Base-by-base conservation (phyloP, 2,113 vertebrate species). In the Forbesichthys agassizii region DNA sequence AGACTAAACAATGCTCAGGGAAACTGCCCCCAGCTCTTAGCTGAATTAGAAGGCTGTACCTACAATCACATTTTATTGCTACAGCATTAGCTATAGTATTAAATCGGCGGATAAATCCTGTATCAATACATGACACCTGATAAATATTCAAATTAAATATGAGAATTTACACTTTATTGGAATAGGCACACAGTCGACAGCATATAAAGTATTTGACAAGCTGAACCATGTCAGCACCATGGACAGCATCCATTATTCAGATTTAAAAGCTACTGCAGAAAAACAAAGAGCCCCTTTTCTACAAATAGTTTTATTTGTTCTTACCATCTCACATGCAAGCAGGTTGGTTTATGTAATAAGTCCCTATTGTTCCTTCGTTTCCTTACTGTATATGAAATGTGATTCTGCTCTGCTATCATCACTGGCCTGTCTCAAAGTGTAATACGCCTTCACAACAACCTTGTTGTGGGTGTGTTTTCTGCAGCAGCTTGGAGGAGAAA, bases 11-110 rank as follows among this genome's bases (percentile, higher is more conserved):
- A 80, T 67, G 66, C 74, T 81, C 74, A 66, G 11, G 70, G 68
- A 84, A 85, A 81, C 51, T 64, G 78, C 84, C 83, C 80, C 82
- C 84, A 11, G 85, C 80, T 84, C 85, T 74, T 79, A 75, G 74
- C 69, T 74, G 66, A 81, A 84, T 77, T 69, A 79, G 79, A 66
- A 67, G 63, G 57, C 58, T 54, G 76, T 70, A 58, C 71, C 60
- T 66, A 75, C 74, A 85, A 84, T 80, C 79, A 77, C 49, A 84
- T 74, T 84, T 64, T 63, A 75, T 56, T 58, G 80, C 80, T 75
- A 20, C 48, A 72, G 84, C 75, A 76, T 80, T 67, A 62, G 66
- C 74, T 52, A 16, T 49, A 63, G 73, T 77, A 65, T 86, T 79
- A 82, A 75, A 75, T 55, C 9, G 27, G 3, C 9, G 27, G 6